Evolutionary conservation across 2,797 vertebrate genomes (phyloP), one percentile per base, ranked within the genome.

Genomic region (Emys orbicularis): DNA sequence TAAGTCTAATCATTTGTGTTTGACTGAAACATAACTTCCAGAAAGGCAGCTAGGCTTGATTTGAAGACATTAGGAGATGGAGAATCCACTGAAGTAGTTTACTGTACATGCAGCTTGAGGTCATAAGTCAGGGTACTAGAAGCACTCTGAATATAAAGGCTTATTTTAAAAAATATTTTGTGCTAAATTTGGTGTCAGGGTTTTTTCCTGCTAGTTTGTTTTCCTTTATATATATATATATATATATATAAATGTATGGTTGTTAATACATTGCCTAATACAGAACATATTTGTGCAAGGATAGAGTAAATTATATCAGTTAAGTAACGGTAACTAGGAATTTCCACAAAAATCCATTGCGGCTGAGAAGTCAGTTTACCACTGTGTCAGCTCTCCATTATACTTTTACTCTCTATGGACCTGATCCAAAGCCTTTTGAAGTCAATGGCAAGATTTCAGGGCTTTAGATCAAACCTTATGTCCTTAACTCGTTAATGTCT

Each of bases 271-370:
- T 44, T 27, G 74, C 25, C 44, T 76, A 76, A 47, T 47, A 76
- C 44, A 76, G 74, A 76, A 15, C 44, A 76, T 76, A 52, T 68
- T 91, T 91, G 81, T 90, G 74, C n/a, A 65, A 25, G 68, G 90
- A 57, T 91, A 83, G 82, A 94, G 81, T 68, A 37, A 68, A 68
- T 72, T 41, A 59, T 93, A 79, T 85, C 68, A 77, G 94, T 88
- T 97, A 83, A 94, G 37, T 23, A 72, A 97, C 83, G 79, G 81
- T 92, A 92, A 90, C 89, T 83, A 80, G 90, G 94, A 92, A 88
- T 96, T 96, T 90, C 86, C 88, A 90, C 86, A 95, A 80, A 80
- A 88, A 93, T 86, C 12, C 53, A 89, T 81, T 89, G 83, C 90
- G 92, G 95, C 74, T 94, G 86, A 76, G 41, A 79, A 79, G 84